A percentile compares a stretch with the other conserved stretches of the same genome.
phyloP scores from a whole-genome alignment of 2,113 vertebrate species.

The Puffinus mauretanicus region DNA sequence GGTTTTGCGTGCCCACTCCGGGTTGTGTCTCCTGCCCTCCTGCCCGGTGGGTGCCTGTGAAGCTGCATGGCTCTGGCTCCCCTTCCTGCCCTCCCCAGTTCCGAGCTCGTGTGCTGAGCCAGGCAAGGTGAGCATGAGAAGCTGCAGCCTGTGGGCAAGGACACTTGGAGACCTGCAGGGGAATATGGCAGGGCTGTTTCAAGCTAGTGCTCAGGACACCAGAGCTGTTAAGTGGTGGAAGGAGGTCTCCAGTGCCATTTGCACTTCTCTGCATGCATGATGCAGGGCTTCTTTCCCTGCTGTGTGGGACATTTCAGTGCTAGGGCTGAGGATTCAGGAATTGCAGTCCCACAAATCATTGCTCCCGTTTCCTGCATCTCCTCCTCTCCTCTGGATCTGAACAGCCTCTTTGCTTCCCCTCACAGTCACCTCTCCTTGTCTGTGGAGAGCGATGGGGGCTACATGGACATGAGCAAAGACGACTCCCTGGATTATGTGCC shows the following conservation, averaged over 20 bases:
- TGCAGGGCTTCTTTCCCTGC: neutral
- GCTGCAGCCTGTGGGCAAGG: neutral
- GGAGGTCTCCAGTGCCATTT: neutral
- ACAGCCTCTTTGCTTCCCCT: neutral
- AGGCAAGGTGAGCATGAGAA: neutral
- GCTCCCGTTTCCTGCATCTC: neutral
- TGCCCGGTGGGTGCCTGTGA: neutral
- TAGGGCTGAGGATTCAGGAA: neutral
- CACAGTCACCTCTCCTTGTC: conserved; percentile 84
- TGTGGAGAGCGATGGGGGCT: conserved; percentile 92
- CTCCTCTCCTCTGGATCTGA: neutral
- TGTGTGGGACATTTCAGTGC: neutral
- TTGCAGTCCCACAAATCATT: neutral
- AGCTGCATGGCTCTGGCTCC: neutral
- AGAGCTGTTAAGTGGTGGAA: neutral
- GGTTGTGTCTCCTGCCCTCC: neutral
- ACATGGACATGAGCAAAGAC: conserved; percentile 99
- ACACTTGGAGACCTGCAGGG: neutral
- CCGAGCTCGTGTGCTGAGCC: neutral
- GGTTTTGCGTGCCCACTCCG: neutral
- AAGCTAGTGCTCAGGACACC: neutral
- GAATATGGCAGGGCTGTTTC: neutral
- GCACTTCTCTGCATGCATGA: too few species aligned
- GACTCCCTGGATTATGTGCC: conserved; percentile 89
- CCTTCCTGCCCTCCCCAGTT: neutral